phyloP scores from a whole-genome alignment of 2,888 invertebrate species.

The Hypena proboscidalis region DNA sequence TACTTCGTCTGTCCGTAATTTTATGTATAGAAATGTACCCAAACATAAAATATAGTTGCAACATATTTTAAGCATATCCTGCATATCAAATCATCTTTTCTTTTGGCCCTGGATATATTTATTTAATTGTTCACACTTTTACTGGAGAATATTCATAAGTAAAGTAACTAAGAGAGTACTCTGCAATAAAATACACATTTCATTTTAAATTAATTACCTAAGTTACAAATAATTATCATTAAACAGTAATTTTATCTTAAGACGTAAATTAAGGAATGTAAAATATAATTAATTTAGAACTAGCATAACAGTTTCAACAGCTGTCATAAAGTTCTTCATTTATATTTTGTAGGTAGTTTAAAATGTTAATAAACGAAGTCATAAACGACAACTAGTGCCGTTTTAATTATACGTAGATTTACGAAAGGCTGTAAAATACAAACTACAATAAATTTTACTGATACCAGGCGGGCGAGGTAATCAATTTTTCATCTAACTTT shows the following conservation, averaged over 20 bases:
- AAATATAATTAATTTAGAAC: not conserved
- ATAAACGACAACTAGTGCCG: not conserved
- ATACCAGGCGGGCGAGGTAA: slow-evolving; percentile 13
- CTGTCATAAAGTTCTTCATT: not conserved
- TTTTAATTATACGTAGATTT: slow-evolving; percentile 17
- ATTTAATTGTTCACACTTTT: too few species aligned
- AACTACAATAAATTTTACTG: slow-evolving; percentile 23
- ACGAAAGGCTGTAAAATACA: slow-evolving; percentile 16
- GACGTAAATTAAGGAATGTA: too few species aligned
- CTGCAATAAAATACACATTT: too few species aligned
- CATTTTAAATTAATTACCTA: too few species aligned
- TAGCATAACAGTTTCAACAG: not conserved
- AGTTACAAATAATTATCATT: too few species aligned
- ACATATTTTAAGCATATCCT: too few species aligned
- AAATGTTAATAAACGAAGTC: not conserved
- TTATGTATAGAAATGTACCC: not conserved
- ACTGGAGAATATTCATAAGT: too few species aligned
- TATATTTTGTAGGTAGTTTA: too few species aligned
- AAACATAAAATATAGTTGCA: not conserved
- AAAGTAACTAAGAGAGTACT: too few species aligned
- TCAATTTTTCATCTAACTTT: slow-evolving; percentile 27
- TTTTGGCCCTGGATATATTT: too few species aligned
- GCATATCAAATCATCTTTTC: too few species aligned
- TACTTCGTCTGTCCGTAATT: slow-evolving; percentile 16
- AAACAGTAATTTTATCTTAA: too few species aligned